A percentile compares a stretch with the other conserved stretches of the same genome.
These are phyloP conservation scores for Dynastes tityus DNA, from an alignment of 2,888 invertebrate species.

Conservation along the genomic window DNA sequence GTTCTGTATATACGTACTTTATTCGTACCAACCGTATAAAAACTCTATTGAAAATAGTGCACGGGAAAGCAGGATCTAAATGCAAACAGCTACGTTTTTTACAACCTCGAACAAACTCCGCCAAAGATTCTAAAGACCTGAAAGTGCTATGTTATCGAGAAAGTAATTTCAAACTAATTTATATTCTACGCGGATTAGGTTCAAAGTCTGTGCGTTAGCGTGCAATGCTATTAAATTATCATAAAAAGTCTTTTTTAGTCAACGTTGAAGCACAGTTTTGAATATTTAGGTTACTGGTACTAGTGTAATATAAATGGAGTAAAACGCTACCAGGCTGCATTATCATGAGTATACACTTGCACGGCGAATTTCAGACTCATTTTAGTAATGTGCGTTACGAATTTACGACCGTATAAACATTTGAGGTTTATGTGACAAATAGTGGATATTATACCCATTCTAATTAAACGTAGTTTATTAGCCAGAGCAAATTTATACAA, in stretches of 20 bases:
- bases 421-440: neutral
- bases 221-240: slow-evolving; percentile 41
- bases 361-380: slow-evolving; percentile 1
- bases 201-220: slow-evolving; percentile 27
- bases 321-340: neutral
- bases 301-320: slow-evolving; percentile 13
- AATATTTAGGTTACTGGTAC: slow-evolving; percentile 23
- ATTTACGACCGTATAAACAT: neutral
- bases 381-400: slow-evolving; percentile 2
- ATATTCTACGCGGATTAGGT: slow-evolving; percentile 48
- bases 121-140: slow-evolving; percentile 4
- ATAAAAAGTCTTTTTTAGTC: slow-evolving; percentile 28
- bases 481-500: neutral
- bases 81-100: slow-evolving; percentile 4
- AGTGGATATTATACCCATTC: neutral
- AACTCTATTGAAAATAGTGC: slow-evolving; percentile 4
- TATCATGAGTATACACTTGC: slow-evolving; percentile 3
- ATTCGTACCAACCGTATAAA: neutral
- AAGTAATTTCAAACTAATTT: slow-evolving; percentile 51
- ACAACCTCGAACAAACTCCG: neutral
- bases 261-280: neutral
- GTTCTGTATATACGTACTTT: neutral
- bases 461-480: neutral
- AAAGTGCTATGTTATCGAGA: slow-evolving; percentile 43
- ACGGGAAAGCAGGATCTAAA: neutral